These are phyloP conservation scores for Ceratina japonica DNA, from an alignment of 1,140 invertebrate genomes.

Conservation along the genomic window DNA sequence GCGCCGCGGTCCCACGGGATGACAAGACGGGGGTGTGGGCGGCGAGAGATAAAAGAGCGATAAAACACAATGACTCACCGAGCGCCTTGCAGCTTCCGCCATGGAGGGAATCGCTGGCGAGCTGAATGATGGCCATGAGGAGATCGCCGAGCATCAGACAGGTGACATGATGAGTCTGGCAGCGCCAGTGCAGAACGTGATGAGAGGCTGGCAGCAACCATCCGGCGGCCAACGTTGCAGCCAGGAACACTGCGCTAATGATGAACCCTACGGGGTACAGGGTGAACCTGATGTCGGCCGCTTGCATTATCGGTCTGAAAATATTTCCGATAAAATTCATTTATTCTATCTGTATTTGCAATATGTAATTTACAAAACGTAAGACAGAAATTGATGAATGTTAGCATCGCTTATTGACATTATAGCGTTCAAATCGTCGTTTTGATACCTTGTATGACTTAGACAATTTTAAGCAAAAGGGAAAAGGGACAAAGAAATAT, in stretches of 20 bases:
- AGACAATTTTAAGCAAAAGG: no score
- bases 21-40: background rate
- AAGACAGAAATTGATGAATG: no score
- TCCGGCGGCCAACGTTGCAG: constrained; percentile 87
- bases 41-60: constrained; percentile 42
- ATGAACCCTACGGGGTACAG: constrained; percentile 88
- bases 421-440: no score
- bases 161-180: constrained; percentile 90
- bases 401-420: no score
- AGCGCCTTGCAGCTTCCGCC: constrained; percentile 82
- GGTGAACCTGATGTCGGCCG: constrained; percentile 81
- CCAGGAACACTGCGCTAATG: constrained; percentile 87
- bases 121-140: constrained; percentile 86
- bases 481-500: no score
- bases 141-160: constrained; percentile 89
- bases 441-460: no score
- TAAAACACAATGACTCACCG: constrained; percentile 80
- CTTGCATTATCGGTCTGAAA: constrained; percentile 67
- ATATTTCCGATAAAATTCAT: background rate
- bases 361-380: no score
- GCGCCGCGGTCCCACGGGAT: background rate
- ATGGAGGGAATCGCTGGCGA: constrained; percentile 81
- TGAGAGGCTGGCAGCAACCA: constrained; percentile 88
- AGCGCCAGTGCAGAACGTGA: constrained; percentile 91
- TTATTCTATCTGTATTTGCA: background rate